Percentiles rank a stretch among this genome's conserved stretches.
Evolutionary conservation across 2,113 vertebrate genomes (phyloP).

Genomic region (Rhynchomys soricoides): DNA sequence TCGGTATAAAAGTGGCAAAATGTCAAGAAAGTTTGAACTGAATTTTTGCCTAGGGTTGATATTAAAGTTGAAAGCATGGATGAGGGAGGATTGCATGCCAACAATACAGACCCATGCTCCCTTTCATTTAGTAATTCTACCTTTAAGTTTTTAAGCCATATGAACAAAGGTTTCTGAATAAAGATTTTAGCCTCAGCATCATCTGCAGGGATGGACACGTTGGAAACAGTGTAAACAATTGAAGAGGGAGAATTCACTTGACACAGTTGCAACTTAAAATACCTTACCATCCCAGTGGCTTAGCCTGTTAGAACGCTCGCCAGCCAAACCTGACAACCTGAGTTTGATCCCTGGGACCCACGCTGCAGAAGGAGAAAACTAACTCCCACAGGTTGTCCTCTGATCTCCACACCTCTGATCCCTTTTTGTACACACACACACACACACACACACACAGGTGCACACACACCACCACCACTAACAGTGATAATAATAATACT

Average conservation of each 20-base stretch:
- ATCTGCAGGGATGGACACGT: accelerated
- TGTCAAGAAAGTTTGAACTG: neutral
- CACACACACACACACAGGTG: neutral
- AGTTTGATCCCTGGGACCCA: neutral
- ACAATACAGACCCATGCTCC: neutral
- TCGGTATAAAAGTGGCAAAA: neutral
- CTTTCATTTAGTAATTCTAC: neutral
- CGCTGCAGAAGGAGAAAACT: neutral
- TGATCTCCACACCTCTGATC: neutral
- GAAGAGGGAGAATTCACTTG: neutral
- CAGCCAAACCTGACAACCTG: neutral
- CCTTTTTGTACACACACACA: neutral
- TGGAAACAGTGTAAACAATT: neutral
- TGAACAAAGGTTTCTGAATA: neutral
- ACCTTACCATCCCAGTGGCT: neutral
- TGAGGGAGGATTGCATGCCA: neutral
- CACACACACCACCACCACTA: neutral
- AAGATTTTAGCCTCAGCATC: neutral
- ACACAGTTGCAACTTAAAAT: neutral
- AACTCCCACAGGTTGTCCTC: neutral
- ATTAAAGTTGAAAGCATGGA: neutral
- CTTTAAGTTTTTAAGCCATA: neutral
- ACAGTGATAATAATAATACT: neutral
- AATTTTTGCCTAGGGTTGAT: neutral
- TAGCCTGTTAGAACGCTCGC: neutral